Base-by-base conservation (phyloP, 1,140 invertebrate genomes). In the Drosophila mauritiana region DNA sequence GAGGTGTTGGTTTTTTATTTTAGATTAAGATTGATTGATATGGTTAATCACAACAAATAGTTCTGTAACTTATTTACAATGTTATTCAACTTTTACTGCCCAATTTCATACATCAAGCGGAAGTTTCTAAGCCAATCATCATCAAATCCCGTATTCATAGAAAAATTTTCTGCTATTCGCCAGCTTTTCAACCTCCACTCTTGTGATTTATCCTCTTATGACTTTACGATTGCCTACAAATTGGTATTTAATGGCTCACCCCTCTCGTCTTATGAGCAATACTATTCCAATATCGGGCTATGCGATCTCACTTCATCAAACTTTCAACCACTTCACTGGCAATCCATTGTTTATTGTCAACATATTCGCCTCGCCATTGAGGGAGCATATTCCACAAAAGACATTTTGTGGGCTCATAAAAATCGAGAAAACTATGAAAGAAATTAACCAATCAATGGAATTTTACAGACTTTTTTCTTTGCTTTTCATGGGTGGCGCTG, bases 251-350 rank as follows among this genome's bases (percentile, higher is more conserved):
- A 88, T 88, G 61, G 56, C 70, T 36, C 49, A 59, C 45, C 61
- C 57, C 62, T 40, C 6, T 17, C 22, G 46, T 36, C 42, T 13
- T 40, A 42, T 46, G 52, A 45, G 67, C 25, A 54, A 39, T 69
- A 65, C 34, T 46, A 78, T 51, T 43, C 62, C 46, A 22, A 53
- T 74, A 74, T 82, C 31, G 36, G 13, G 59, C 53, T 57, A 56
- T 58, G 82, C 80, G 59, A 85, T 86, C 82, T 88, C 72, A 83
- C 83, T 77, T 83, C 76, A 86, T 86, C 75, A 82, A 88, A 80
- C 75, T 86, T 88, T 88, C 82, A 88, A 88, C 63, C 62, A 58
- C 72, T 74, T 67, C 48, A 54, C 43, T 67, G 42, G 46, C 70
- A 31, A 81, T 84, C 58, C 46, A 53, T 86, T 68, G 78, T 78